Conservation (phyloP, 2,113 vertebrate species). For the Litocranius walleri region DNA sequence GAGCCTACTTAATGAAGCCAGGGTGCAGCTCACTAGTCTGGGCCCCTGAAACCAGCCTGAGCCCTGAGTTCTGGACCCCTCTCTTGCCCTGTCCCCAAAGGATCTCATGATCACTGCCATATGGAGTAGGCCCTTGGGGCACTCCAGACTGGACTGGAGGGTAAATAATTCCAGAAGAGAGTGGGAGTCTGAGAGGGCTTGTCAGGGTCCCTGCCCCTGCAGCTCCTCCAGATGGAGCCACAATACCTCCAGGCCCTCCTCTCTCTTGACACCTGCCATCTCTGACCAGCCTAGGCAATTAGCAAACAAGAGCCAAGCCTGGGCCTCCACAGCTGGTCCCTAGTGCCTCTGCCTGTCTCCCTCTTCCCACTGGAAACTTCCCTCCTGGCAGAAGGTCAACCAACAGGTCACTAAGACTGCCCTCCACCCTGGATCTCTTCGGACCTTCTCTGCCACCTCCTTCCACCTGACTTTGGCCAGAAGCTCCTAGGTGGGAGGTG, state of each 20-base stretch:
- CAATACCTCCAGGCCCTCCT: not conserved
- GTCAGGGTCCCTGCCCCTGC: not conserved
- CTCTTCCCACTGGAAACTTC: not conserved
- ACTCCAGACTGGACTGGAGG: not conserved
- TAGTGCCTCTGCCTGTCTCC: not conserved
- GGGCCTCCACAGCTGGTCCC: not conserved
- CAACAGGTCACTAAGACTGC: not conserved
- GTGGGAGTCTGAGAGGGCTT: not conserved
- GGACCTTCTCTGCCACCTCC: not conserved
- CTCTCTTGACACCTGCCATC: not conserved
- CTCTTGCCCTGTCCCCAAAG: not conserved
- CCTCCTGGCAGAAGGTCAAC: not conserved
- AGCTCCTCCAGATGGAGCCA: not conserved
- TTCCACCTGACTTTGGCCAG: not conserved
- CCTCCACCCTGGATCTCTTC: not conserved
- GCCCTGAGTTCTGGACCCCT: not conserved
- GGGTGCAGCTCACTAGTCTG: not conserved
- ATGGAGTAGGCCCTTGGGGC: not conserved
- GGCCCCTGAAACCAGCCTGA: not conserved
- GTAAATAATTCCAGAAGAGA: not conserved
- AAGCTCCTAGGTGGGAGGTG: not conserved
- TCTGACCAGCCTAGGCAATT: not conserved
- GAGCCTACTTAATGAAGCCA: constrained; percentile 53
- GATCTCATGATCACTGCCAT: not conserved
- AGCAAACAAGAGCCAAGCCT: not conserved